A percentile compares a stretch with the other conserved stretches of the same genome.
Evolutionary conservation across 1,140 invertebrate genomes (phyloP).

Genomic region (Drosophila carrolli): DNA sequence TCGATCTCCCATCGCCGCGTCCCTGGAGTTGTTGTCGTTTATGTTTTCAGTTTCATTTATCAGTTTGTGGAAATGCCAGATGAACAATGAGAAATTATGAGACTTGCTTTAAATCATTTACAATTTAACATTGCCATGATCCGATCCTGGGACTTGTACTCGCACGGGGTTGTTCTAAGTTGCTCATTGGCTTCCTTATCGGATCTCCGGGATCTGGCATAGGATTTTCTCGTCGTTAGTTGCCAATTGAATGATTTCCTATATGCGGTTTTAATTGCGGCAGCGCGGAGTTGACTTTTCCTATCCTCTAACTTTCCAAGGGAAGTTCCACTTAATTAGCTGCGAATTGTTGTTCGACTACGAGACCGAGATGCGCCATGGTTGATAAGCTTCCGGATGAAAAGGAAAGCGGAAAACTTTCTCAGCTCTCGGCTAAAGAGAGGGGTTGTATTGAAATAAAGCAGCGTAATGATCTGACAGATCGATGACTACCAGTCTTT

Average conservation of each 20-base stretch:
- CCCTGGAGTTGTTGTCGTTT: slow-evolving; percentile 58
- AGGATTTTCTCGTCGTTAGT: slow-evolving; percentile 43
- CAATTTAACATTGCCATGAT: slow-evolving; percentile 34
- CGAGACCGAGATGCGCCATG: slow-evolving; percentile 36
- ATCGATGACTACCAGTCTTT: slow-evolving; percentile 37
- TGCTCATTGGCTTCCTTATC: slow-evolving; percentile 61
- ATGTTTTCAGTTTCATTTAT: slow-evolving; percentile 75
- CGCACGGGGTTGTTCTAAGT: slow-evolving; percentile 50
- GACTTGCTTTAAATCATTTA: slow-evolving; percentile 81
- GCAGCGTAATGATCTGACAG: slow-evolving; percentile 10
- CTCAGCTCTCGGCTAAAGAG: slow-evolving; percentile 9
- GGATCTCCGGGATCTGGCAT: slow-evolving; percentile 30
- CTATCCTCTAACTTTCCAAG: slow-evolving; percentile 11
- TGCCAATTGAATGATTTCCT: slow-evolving; percentile 76
- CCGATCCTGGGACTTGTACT: slow-evolving; percentile 13
- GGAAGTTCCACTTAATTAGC: slow-evolving; percentile 72
- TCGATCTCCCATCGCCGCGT: slow-evolving; percentile 47
- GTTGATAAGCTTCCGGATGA: slow-evolving; percentile 53
- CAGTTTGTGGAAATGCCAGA: slow-evolving; percentile 70
- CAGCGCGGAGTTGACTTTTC: slow-evolving; percentile 36
- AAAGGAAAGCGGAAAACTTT: slow-evolving; percentile 47
- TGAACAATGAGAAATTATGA: slow-evolving; percentile 81
- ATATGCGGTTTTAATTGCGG: slow-evolving; percentile 78
- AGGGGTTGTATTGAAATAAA: slow-evolving; percentile 5
- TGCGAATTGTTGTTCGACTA: slow-evolving; percentile 64